Evolutionary conservation across 2,888 invertebrate species (phyloP), one percentile per base, ranked within the genome.

Genomic region (Microctonus hyperodae): DNA sequence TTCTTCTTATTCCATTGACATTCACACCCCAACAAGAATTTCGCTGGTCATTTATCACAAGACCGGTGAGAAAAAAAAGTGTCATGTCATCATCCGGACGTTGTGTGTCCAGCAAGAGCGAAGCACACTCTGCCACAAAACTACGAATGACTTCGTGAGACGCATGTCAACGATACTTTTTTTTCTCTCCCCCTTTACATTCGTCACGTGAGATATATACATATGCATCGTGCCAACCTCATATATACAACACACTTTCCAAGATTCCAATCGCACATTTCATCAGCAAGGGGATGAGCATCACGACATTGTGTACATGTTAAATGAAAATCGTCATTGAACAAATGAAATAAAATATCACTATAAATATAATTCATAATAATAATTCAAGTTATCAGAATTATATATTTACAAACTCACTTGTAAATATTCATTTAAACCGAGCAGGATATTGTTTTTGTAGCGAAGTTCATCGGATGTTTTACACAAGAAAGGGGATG

Each of bases 131-230:
- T 75, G 75, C 77, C 55, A n/a, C 77, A 68, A 79, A 79, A 80
- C 76, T 16, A 78, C 78, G 72, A 77, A 82, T 83, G 82, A 82
- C 82, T 83, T 79, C 78, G 82, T 81, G 80, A 79, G 78, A 79
- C 76, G 79, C 76, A 79, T 79, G 78, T 81, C 82, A 79, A 82
- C 80, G 77, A 77, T 79, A 67, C 11, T 65, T 68, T 44, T 44
- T 63, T 53, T 61, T 48, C 59, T 56, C 50, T 61, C 16, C 40
- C 37, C 44, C 44, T 16, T 44, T 72, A 72, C 72, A 72, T 74
- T 70, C 72, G 35, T 62, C 53, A 20, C 16, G 16, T 16, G 7
- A 44, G n/a, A n/a, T n/a, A n/a, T n/a, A n/a, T n/a, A n/a, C n/a
- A n/a, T 7, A 44, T 9, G n/a, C 16, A 16, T 44, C 7, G 44